Base-by-base conservation (phyloP, 2,888 invertebrate species). In the Nomada goodeniana region DNA sequence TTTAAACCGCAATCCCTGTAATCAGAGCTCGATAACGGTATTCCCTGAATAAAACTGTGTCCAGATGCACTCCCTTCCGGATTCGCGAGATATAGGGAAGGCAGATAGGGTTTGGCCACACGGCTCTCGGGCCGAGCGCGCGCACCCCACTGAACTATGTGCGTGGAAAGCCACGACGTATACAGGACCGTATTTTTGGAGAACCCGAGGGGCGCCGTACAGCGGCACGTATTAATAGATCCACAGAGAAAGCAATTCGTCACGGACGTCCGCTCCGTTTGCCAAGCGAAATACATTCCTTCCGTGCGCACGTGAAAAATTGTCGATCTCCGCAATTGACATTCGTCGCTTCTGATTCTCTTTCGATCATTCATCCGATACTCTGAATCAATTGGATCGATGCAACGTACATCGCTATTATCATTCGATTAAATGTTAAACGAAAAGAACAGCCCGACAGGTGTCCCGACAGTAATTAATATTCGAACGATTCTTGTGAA, bases 141-240 rank as follows among this genome's bases (percentile, higher is more conserved):
- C 89, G 87, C 91, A 91, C 89, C 90, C 91, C 89, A 91, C 91
- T 91, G 88, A 90, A 90, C 87, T 88, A 88, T 86, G 84, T 75
- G 82, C 84, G 84, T 84, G 79, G 84, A 82, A 79, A 85, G 84
- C 87, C 83, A 85, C 87, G 79, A 83, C 74, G 78, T 78, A 64
- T 36, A 42, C 89, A 90, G 89, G 84, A 79, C 83, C 84, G 89
- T 88, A 86, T 79, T 85, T 76, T 86, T 68, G 59, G 69, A 42
- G 88, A 74, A 84, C 73, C 55, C 71, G 59, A 68, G 72, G 73
- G 77, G 77, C 60, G 67, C 79, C 60, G 23, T 10, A 23, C 50
- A 42, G 20, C 36, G 60, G 20, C 26, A 18, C 52, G 26, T 88
- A 87, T 87, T 88, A 84, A 88, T 87, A 87, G 88, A 86, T 68